Base-by-base conservation (phyloP, 2,113 vertebrate genomes). In the Tretioscincus oriximinensis region DNA sequence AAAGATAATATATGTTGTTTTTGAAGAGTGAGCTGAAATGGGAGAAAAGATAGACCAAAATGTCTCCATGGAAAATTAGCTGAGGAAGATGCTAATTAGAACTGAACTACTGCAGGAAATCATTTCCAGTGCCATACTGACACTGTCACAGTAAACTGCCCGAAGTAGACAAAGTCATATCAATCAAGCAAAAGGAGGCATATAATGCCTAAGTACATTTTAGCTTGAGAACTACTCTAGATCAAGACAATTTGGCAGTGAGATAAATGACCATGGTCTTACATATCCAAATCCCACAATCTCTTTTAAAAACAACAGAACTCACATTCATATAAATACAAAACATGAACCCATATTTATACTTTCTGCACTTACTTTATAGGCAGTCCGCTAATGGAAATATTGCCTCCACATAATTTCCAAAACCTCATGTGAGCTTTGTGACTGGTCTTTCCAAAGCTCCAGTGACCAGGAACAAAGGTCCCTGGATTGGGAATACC, bases 81-180 rank as follows among this genome's bases (percentile, higher is more conserved):
- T 83, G 21, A 83, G 81, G 78, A 73, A 76, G 67, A 21, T 79
- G 26, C 28, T 81, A 20, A 51, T 80, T 24, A 11, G 20, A 69
- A 47, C 31, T 16, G 22, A 8, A 24, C 71, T 45, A 35, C 28
- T 76, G 1, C 21, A 70, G 81, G 35, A 80, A 85, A 68, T 51
- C 9, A 7, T 54, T 49, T 77, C 28, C 58, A 68, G 41, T 75
- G 47, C 71, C 71, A 68, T 22, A 24, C 20, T 68, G 63, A 14
- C 65, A 54, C 9, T 1, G 47, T 74, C 21, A 24, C 45, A 12
- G 69, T 77, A 67, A 77, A 61, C 60, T n/a, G 31, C 61, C 35
- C 20, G 9, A 49, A 26, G 26, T 61, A 6, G 68, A 0, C 47
- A 26, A 49, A 24, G 8, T 64, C 79, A n/a, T 0, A 22, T 20